These are phyloP conservation scores for Cepaea nemoralis DNA, from an alignment of 1,140 invertebrate genomes.

Conservation along the genomic window DNA sequence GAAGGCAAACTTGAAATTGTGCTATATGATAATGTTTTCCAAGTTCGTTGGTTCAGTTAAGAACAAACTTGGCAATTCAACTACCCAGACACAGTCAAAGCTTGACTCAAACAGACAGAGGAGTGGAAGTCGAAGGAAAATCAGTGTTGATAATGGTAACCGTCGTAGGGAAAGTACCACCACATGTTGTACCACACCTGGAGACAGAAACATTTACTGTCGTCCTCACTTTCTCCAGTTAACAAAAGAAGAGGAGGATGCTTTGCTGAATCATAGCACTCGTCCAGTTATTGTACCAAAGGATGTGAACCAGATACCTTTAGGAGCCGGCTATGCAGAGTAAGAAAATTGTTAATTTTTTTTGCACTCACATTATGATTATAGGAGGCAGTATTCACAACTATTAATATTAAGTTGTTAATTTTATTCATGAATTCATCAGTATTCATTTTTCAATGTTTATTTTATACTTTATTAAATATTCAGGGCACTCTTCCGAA, in stretches of 20 bases:
- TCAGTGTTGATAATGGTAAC: neutral
- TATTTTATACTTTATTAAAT: no score
- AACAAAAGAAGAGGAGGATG: slow-evolving; percentile 16
- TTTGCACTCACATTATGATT: no score
- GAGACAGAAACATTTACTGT: slow-evolving; percentile 6
- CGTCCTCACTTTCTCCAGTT: slow-evolving; percentile 23
- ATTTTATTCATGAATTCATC: no score
- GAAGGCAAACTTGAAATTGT: no score
- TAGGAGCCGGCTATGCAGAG: slow-evolving; percentile 36
- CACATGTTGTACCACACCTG: no score
- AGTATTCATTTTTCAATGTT: no score
- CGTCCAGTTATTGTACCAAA: slow-evolving; percentile 11
- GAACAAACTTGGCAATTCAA: neutral
- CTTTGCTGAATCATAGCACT: neutral
- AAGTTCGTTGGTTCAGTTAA: slow-evolving; percentile 23
- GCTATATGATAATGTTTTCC: slow-evolving; percentile 22
- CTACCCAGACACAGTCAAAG: no score
- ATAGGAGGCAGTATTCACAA: no score
- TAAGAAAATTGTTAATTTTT: no score
- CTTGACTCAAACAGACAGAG: neutral
- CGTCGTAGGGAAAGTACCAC: no score
- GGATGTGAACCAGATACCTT: neutral
- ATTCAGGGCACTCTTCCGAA: no score
- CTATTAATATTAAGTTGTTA: no score
- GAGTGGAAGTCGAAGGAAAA: neutral